Base-by-base conservation (phyloP, 2,888 invertebrate genomes). In the Cryptus armator region DNA sequence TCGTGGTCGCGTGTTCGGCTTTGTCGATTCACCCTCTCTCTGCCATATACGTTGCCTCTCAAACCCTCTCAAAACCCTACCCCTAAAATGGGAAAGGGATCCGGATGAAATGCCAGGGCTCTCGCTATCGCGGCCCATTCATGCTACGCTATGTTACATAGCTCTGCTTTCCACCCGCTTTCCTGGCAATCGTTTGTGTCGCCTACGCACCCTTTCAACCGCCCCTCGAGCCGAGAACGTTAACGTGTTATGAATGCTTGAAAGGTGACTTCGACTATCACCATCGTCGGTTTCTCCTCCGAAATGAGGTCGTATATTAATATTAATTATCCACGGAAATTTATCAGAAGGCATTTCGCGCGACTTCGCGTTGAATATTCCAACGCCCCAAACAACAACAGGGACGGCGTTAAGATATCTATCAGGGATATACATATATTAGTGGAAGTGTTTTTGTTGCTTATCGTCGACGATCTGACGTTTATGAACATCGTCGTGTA, bases 181-280 rank as follows among this genome's bases (percentile, higher is more conserved):
- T n/a, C 29, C 76, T 59, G 74, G 46, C 59, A 83, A 79, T 79
- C 78, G 74, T 75, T 75, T 71, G 71, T 82, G 77, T 77, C 68
- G 66, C 71, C 53, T 29, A 53, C 56, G 64, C 68, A 66, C 80
- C 59, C 59, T 59, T 59, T 59, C 59, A 59, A 32, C 59, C 59
- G 1, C 12, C 48, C 3, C 48, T 48, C 48, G 48, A 0, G 56
- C 19, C 56, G 56, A 24, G 56, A 59, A 59, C 59, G 59, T 14
- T 32, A 6, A 29, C 32, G 59, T 59, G 59, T 59, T 32, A 59
- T 59, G 59, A 59, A 59, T 59, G 14, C 59, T 32, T 59, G 32
- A 59, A 32, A 29, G 29, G n/a, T 59, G 59, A 5, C 32, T 37
- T 59, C 59, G 14, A 59, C 59, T 59, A 32, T 29, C 14, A 5